Evolutionary conservation across 2,888 invertebrate genomes (phyloP).

Genomic region (Acrobasis repandana): DNA sequence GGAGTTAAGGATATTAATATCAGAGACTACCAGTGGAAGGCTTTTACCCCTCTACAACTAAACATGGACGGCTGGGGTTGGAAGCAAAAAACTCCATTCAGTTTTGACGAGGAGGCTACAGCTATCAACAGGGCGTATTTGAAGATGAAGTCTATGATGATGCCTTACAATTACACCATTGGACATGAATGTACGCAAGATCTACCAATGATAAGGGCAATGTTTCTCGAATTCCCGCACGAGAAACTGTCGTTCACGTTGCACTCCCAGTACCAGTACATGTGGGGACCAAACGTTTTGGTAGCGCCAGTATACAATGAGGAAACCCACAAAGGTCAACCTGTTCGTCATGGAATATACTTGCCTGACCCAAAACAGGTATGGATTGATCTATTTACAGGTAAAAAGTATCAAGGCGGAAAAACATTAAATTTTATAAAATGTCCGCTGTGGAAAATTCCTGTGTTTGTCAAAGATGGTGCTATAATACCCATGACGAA

Average conservation of each 20-base stretch:
- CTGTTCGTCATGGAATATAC: conserved; percentile 60
- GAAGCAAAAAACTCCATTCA: conserved; percentile 66
- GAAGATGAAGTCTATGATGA: conserved; percentile 69
- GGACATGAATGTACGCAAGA: conserved; percentile 59
- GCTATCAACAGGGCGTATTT: conserved; percentile 69
- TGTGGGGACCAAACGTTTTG: conserved; percentile 75
- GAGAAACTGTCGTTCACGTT: conserved; percentile 56
- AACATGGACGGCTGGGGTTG: conserved; percentile 78
- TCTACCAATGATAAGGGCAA: conserved; percentile 71
- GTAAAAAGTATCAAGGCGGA: conserved; percentile 69
- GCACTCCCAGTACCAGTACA: conserved; percentile 72
- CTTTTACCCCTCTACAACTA: conserved; percentile 72
- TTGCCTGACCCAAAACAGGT: conserved; percentile 60
- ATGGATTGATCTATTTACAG: conserved; percentile 72
- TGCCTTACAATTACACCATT: conserved; percentile 73
- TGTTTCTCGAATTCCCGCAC: conserved; percentile 69
- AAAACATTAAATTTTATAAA: conserved; percentile 62
- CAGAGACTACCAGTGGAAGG: conserved; percentile 75
- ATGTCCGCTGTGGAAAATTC: conserved; percentile 70
- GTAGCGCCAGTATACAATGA: conserved; percentile 68
- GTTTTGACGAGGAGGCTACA: conserved; percentile 60
- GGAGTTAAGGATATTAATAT: conserved; percentile 59
- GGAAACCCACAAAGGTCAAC: conserved; percentile 35
- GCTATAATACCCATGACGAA: conserved; percentile 70
- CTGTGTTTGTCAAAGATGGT: conserved; percentile 69